Conservation (phyloP, 1,140 invertebrate species). For the Drosophila seguyi region DNA sequence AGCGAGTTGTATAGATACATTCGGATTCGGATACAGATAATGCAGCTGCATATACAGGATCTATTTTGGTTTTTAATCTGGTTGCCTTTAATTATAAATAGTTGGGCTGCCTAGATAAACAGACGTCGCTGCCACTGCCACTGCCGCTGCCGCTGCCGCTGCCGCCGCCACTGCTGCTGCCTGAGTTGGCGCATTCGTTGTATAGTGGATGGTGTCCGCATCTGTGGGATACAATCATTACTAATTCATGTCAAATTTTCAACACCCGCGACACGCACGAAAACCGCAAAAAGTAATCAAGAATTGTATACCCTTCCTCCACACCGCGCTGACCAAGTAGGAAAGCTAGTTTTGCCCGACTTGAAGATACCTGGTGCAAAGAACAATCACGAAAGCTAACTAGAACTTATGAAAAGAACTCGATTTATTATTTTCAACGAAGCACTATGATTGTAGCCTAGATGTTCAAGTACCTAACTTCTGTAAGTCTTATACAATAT, state of each 20-base stretch:
- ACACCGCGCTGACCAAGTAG: not conserved
- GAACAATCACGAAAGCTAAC: not conserved
- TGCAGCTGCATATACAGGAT: conserved; percentile 57
- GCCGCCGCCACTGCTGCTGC: conserved; percentile 2
- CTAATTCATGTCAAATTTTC: conserved; percentile 53
- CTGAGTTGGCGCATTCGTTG: not conserved
- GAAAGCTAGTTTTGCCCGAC: not conserved
- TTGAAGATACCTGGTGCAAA: not conserved
- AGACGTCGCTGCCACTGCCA: conserved; percentile 26
- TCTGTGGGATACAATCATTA: conserved; percentile 21
- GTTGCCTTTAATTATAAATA: conserved; percentile 79
- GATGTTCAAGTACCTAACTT: not conserved
- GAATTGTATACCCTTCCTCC: conserved; percentile 11
- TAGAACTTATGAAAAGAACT: not conserved
- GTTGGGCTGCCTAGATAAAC: conserved; percentile 75
- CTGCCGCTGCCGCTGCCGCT: not conserved
- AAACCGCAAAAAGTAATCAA: conserved; percentile 44
- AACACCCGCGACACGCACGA: conserved; percentile 30
- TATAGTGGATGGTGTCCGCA: conserved; percentile 1
- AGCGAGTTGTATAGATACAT: conserved; percentile 57
- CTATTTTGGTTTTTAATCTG: conserved; percentile 76
- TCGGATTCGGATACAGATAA: conserved; percentile 28
- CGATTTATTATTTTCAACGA: not conserved
- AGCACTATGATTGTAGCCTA: not conserved
- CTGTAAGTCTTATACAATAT: not conserved